A percentile compares a stretch with the other conserved stretches of the same genome.
Evolutionary conservation across 2,113 vertebrate genomes (phyloP).

Genomic region (Nycticryphes semicollaris): DNA sequence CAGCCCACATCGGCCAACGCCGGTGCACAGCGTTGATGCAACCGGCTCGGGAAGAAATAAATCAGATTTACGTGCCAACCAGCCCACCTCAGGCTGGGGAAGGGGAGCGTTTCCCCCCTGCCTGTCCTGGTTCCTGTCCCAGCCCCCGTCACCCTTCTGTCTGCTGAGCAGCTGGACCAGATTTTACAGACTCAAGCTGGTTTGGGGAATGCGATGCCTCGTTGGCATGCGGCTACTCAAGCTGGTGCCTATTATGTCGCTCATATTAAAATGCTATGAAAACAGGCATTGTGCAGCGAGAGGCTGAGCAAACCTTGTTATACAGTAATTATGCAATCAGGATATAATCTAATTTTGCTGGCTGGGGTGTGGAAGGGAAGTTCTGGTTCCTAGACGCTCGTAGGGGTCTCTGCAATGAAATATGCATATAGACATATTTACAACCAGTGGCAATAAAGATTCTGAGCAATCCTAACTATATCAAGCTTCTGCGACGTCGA

Average conservation of each 20-base stretch:
- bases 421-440: constrained; percentile 38
- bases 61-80: not conserved
- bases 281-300: constrained; percentile 61
- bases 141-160: not conserved
- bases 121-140: not conserved
- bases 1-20: not conserved
- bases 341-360: constrained; percentile 63
- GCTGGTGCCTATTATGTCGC: constrained; percentile 72
- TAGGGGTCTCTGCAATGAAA: constrained; percentile 38
- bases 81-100: not conserved
- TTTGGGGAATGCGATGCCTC: constrained; percentile 56
- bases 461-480: not conserved
- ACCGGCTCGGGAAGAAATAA: not conserved
- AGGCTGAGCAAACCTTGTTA: constrained; percentile 71
- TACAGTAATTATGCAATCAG: constrained; percentile 70
- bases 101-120: not conserved
- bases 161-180: constrained; percentile 64
- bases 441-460: constrained; percentile 48
- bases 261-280: constrained; percentile 69
- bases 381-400: constrained; percentile 40
- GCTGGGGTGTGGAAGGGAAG: constrained; percentile 40
- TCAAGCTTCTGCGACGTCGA: not conserved
- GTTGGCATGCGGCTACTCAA: constrained; percentile 63
- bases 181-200: constrained; percentile 61
- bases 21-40: not conserved